Evolutionary conservation across 2,797 vertebrate species (phyloP), one percentile per base, ranked within the genome.

Genomic region (Hylomyscus alleni): DNA sequence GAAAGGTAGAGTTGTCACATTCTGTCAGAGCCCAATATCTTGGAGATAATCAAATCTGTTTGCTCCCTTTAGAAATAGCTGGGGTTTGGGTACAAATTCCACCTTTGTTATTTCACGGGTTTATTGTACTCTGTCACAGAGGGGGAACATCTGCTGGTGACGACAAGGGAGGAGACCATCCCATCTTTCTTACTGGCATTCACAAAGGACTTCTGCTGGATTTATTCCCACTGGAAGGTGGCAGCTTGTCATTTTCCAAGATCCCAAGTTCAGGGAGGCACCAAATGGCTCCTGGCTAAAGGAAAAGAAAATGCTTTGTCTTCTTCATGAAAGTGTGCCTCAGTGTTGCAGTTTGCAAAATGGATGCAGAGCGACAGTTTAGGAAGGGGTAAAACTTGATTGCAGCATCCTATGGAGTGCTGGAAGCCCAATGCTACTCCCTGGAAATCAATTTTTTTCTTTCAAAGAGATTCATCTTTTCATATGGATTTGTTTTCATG

Each of bases 1-100:
- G 98, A 97, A 98, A 98, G 98, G 95, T 94, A 91, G 72, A 96
- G 95, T 97, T 97, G 97, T 98, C 97, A 98, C 92, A 95, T 98
- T 98, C 98, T 98, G 97, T 97, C 95, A 81, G 97, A 93, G 69
- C 93, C 15, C 91, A 98, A 89, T 95, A 94, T 97, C 47, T 54
- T 87, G 93, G 95, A 97, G 97, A 97, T 96, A 96, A 98, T 83
- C 91, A 92, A 96, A 93, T 96, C 97, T 82, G 56, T 40, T 94
- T 76, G 77, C 67, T 97, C 94, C 92, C 96, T 96, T 97, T 73
- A 77, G 73, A 96, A 94, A 90, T 82, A 94, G 65, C 65, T 65
- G 19, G 92, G 22, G 85, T 95, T 95, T 92, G 84, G 15, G 54
- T 88, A 54, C 52, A 75, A 91, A 81, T 92, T n/a, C 89, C 20